phyloP scores from a whole-genome alignment of 2,113 vertebrate genomes.

The Verasper variegatus region DNA sequence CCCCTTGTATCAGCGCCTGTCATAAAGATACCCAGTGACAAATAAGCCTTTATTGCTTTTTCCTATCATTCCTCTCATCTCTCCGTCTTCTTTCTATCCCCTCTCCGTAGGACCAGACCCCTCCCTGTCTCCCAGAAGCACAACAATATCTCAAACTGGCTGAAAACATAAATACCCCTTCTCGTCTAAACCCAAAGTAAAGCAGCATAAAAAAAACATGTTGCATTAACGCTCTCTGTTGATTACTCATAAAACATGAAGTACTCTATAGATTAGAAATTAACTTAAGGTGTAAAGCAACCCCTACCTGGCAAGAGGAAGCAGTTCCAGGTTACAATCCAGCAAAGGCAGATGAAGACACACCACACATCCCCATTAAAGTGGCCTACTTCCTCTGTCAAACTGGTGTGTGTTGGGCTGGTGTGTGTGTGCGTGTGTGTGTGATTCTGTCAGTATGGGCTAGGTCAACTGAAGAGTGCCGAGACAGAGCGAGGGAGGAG shows the following conservation, averaged over 20 bases:
- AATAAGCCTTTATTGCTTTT: constrained; percentile 63
- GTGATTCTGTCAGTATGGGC: constrained; percentile 69
- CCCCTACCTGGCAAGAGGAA: constrained; percentile 73
- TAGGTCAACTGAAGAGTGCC: constrained; percentile 67
- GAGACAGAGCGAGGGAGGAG: constrained; percentile 28
- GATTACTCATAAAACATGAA: not conserved
- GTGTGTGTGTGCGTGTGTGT: constrained; percentile 43
- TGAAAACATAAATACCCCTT: constrained; percentile 1
- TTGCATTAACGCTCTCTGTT: constrained; percentile 9
- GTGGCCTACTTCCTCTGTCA: constrained; percentile 77
- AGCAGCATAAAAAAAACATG: not conserved
- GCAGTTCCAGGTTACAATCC: constrained; percentile 73
- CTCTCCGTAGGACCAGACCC: constrained; percentile 36
- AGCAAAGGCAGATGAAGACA: constrained; percentile 61
- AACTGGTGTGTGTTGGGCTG: constrained; percentile 67
- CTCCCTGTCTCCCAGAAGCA: constrained; percentile 51
- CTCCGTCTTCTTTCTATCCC: not conserved
- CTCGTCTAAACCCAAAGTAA: constrained; percentile 5
- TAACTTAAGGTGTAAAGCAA: not conserved
- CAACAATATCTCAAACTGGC: constrained; percentile 34
- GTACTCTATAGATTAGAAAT: not conserved
- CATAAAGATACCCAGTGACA: constrained; percentile 56
- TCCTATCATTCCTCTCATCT: constrained; percentile 62
- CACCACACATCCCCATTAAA: constrained; percentile 75
- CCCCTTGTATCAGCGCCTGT: constrained; percentile 7